Percentiles rank a stretch among this genome's conserved stretches.
These are phyloP conservation scores for Zosterops lateralis DNA, from an alignment of 2,113 vertebrate genomes.

Conservation along the genomic window DNA sequence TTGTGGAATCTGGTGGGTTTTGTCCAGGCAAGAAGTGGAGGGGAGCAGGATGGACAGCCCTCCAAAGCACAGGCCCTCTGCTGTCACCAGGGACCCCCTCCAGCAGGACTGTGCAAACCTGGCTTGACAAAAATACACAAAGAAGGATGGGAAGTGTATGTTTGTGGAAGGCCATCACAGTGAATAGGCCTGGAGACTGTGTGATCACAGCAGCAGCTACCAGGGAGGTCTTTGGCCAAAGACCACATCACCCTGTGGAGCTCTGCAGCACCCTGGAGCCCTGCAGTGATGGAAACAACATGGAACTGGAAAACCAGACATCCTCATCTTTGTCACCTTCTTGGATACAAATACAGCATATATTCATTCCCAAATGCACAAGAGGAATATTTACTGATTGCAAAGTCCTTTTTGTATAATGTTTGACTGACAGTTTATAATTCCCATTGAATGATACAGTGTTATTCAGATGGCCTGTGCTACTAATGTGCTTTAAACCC, in stretches of 20 bases:
- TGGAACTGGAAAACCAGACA: not conserved
- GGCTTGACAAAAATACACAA: not conserved
- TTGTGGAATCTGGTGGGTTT: not conserved
- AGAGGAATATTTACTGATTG: not conserved
- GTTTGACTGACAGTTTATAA: not conserved
- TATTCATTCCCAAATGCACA: not conserved
- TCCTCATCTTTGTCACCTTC: not conserved
- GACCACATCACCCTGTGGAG: not conserved
- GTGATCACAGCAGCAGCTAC: not conserved
- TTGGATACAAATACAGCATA: not conserved
- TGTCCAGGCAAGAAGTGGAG: not conserved
- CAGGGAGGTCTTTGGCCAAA: not conserved
- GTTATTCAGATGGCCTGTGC: not conserved
- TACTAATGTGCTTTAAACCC: not conserved
- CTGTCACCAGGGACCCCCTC: not conserved
- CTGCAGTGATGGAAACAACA: accelerated
- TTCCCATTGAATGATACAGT: not conserved
- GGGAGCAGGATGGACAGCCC: not conserved
- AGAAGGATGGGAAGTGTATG: not conserved
- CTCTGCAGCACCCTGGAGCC: not conserved
- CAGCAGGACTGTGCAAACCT: not conserved
- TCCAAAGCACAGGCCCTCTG: not conserved
- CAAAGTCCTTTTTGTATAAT: not conserved
- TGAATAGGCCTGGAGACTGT: not conserved
- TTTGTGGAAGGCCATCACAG: not conserved